Evolutionary conservation across 2,888 invertebrate genomes (phyloP), one percentile per base, ranked within the genome.

Genomic region (Pandemis corylana): DNA sequence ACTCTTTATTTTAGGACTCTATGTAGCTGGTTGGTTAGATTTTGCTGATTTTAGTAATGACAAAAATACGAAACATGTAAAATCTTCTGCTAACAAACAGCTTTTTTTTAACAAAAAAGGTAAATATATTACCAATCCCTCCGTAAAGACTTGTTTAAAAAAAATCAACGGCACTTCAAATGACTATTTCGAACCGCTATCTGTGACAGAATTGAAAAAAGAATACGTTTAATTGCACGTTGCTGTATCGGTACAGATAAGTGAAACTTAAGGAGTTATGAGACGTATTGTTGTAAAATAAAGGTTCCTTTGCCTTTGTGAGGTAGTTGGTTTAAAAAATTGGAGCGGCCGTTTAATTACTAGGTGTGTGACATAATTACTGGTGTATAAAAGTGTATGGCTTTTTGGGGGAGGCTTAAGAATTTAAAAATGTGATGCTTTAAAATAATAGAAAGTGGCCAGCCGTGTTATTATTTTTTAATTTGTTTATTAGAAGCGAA

Each of bases 151-250:
- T 36, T 36, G 28, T 36, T 36, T 36, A 69, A 67, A 63, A 9
- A 71, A 75, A 75, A 71, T 42, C 63, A 75, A 67, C 66, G 61
- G 51, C 61, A 41, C 53, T 51, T 70, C 53, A 62, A 75, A 74
- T 46, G 51, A 74, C 74, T 83, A 81, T 83, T 81, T 78, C 81
- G 81, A 78, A 82, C 82, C 82, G 79, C 82, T 86, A 86, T 87
- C 86, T 82, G 82, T 82, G 83, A 83, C 87, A 85, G 84, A 83
- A 82, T 81, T 83, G 76, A 84, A 85, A 80, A 82, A 85, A 70
- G 84, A 87, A 87, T 84, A 79, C 82, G 84, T 85, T 84, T 86
- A 87, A 87, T 88, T 87, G 87, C 79, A 86, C 78, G 83, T 76
- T 76, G 62, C 81, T 72, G 76, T 70, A 66, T 74, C 74, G 80